A percentile compares a stretch with the other conserved stretches of the same genome.
These are phyloP conservation scores for Scolopax mira DNA, from an alignment of 2,113 vertebrate species.

Conservation along the genomic window DNA sequence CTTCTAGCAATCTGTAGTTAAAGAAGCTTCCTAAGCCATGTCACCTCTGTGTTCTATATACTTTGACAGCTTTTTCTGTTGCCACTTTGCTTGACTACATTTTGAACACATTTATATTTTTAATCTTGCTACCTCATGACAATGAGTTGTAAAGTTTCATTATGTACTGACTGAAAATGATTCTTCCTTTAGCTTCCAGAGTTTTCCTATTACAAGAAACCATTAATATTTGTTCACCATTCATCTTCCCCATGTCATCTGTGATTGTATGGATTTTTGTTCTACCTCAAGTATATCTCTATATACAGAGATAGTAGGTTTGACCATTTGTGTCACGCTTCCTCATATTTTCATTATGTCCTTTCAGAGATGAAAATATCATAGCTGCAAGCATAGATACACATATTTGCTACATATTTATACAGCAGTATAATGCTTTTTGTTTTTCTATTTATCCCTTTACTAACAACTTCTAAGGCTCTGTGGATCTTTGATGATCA, in stretches of 20 bases:
- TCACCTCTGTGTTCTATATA: not conserved
- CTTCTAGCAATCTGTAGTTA: not conserved
- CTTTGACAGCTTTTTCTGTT: not conserved
- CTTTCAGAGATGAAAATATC: not conserved
- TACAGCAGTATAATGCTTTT: not conserved
- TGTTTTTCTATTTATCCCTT: not conserved
- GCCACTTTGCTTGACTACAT: not conserved
- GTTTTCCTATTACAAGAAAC: not conserved
- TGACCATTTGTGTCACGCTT: not conserved
- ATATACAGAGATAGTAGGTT: not conserved
- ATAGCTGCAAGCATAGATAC: not conserved
- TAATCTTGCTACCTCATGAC: not conserved
- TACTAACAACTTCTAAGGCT: not conserved
- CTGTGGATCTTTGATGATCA: not conserved
- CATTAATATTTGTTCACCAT: not conserved
- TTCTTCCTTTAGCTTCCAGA: not conserved
- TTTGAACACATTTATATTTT: not conserved
- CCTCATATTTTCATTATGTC: not conserved
- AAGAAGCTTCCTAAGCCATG: not conserved
- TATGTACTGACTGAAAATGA: not conserved
- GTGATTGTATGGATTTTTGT: not conserved
- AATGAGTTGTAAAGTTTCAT: not conserved
- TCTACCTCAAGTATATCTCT: not conserved
- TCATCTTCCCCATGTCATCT: not conserved
- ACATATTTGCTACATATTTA: not conserved